Evolutionary conservation across 1,140 invertebrate species (phyloP).

Genomic region (Schlechtendalia chinensis): DNA sequence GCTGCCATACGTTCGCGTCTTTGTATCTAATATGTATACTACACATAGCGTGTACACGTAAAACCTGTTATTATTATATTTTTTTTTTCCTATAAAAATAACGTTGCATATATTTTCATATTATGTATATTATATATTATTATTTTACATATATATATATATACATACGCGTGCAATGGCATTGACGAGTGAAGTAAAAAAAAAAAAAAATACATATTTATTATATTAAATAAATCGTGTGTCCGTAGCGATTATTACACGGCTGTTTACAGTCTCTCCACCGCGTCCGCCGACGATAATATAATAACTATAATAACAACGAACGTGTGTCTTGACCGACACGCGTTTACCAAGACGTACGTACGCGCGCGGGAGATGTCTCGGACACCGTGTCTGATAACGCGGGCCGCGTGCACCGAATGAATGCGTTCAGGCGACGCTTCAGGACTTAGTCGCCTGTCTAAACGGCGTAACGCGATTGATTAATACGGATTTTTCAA

Average conservation of each 20-base stretch:
- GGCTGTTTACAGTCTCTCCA: constrained; percentile 39
- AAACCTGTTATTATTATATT: too few relatives aligned
- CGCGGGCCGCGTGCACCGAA: too few relatives aligned
- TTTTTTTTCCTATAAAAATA: constrained; percentile 41
- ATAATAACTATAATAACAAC: neutral
- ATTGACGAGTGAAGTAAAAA: constrained; percentile 1
- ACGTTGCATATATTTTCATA: constrained; percentile 38
- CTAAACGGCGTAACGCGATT: neutral
- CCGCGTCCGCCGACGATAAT: neutral
- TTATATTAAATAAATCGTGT: neutral
- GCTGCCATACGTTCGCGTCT: neutral
- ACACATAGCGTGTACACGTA: constrained; percentile 13
- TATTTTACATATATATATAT: too few relatives aligned
- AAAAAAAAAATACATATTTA: constrained; percentile 12
- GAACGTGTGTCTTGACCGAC: neutral
- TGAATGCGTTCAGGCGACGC: too few relatives aligned
- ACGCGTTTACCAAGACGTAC: neutral
- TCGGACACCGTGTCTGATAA: too few relatives aligned
- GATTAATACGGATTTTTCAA: too few relatives aligned
- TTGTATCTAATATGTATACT: neutral
- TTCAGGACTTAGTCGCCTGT: too few relatives aligned
- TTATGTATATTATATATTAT: constrained; percentile 18
- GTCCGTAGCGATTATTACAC: constrained; percentile 39
- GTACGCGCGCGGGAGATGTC: neutral
- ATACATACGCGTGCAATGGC: neutral